Percentiles rank a stretch among this genome's conserved stretches.
Evolutionary conservation across 2,113 vertebrate species (phyloP).

Genomic region (Hippocampus guttulatus): DNA sequence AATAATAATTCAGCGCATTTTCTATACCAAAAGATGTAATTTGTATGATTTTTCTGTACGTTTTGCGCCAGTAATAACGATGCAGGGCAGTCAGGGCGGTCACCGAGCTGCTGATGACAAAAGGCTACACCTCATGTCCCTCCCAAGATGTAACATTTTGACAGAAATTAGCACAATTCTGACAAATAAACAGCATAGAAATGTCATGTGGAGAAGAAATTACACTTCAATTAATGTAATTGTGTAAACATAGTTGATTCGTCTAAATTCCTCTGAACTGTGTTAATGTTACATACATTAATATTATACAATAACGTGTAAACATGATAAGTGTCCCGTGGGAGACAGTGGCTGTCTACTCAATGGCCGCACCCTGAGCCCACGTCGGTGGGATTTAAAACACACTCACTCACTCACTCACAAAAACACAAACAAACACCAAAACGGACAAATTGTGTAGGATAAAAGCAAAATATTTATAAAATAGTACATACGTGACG

Average conservation of each 20-base stretch:
- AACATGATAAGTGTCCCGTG: neutral
- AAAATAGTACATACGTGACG: slow-evolving; percentile 7
- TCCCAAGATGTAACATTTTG: neutral
- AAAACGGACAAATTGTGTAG: neutral
- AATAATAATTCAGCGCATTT: neutral
- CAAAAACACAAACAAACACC: slow-evolving; percentile 29
- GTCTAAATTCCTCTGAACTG: neutral
- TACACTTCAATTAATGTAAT: no score
- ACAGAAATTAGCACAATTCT: neutral
- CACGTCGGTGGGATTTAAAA: slow-evolving; percentile 51
- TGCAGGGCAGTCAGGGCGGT: slow-evolving; percentile 49
- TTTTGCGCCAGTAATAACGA: slow-evolving; percentile 19
- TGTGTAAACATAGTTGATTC: neutral
- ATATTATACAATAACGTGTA: neutral
- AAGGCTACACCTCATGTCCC: slow-evolving; percentile 11
- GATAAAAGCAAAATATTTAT: neutral
- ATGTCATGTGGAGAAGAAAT: neutral
- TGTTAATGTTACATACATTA: neutral
- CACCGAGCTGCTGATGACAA: slow-evolving; percentile 54
- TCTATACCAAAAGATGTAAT: neutral
- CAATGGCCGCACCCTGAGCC: slow-evolving; percentile 67
- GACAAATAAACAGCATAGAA: neutral
- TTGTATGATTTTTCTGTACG: neutral
- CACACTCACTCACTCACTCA: slow-evolving; percentile 3
- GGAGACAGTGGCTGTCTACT: slow-evolving; percentile 16